Percentiles rank a stretch among this genome's conserved stretches.
phyloP scores from a whole-genome alignment of 2,888 invertebrate genomes.

The Hypolimnas misippus region DNA sequence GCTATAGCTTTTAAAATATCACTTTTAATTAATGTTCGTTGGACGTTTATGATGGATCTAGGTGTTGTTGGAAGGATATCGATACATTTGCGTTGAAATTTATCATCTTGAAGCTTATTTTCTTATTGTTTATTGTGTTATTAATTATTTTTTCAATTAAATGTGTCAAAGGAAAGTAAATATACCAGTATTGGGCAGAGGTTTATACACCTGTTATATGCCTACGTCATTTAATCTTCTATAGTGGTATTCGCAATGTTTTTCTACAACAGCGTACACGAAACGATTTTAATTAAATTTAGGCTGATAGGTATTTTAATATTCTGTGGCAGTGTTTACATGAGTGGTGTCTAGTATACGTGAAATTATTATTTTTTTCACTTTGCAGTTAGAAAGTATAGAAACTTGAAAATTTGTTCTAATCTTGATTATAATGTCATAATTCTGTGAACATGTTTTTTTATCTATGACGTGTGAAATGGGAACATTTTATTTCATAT shows the following conservation, averaged over 20 bases:
- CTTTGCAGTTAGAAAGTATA: not conserved
- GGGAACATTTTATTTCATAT: not conserved
- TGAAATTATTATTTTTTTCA: too few species aligned
- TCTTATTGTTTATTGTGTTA: not conserved
- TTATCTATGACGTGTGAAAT: constrained; percentile 3
- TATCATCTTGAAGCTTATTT: not conserved
- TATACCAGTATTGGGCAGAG: too few species aligned
- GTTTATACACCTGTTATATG: too few species aligned
- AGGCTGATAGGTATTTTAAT: too few species aligned
- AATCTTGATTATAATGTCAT: not conserved
- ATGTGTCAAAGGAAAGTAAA: not conserved
- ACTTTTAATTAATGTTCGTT: constrained; percentile 30
- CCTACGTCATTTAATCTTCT: too few species aligned
- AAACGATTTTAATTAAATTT: too few species aligned
- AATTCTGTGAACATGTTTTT: not conserved
- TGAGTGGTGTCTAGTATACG: too few species aligned
- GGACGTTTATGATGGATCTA: constrained; percentile 26
- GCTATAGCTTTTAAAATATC: constrained; percentile 25
- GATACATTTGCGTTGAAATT: not conserved
- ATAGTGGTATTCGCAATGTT: too few species aligned
- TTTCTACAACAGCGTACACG: too few species aligned
- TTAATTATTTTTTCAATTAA: not conserved
- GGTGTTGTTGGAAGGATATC: constrained; percentile 5
- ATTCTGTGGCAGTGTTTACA: too few species aligned
- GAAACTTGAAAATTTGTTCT: not conserved